Conservation (phyloP, 1,140 invertebrate genomes). For the Musca domestica region DNA sequence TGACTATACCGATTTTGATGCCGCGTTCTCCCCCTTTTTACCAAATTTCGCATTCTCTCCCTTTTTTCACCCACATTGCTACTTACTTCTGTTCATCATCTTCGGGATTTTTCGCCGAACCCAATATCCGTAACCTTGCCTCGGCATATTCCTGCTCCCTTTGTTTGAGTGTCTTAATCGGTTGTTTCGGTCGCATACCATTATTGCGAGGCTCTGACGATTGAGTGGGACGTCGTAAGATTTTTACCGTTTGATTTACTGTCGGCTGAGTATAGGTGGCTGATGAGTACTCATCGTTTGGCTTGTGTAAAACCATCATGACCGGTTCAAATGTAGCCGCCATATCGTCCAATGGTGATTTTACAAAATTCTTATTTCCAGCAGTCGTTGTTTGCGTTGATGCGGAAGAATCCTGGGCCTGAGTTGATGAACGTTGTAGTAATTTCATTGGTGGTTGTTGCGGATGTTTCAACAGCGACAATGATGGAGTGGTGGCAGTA, state of each 20-base stretch:
- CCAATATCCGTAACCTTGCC: slow-evolving; percentile 77
- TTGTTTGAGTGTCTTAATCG: slow-evolving; percentile 81
- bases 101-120: slow-evolving; percentile 74
- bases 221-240: slow-evolving; percentile 71
- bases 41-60: slow-evolving; percentile 55
- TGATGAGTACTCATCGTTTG: slow-evolving; percentile 57
- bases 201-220: slow-evolving; percentile 58
- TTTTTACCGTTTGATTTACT: slow-evolving; percentile 74
- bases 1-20: no score
- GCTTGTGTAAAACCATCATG: slow-evolving; percentile 48
- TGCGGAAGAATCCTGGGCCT: slow-evolving; percentile 55
- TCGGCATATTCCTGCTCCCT: slow-evolving; percentile 85
- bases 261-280: slow-evolving; percentile 57
- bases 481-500: neutral
- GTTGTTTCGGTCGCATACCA: slow-evolving; percentile 60
- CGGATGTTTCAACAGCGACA: slow-evolving; percentile 11
- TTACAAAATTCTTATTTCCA: slow-evolving; percentile 23
- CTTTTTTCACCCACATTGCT: no score
- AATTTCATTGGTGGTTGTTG: slow-evolving; percentile 52
- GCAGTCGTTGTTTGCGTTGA: slow-evolving; percentile 50
- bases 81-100: slow-evolving; percentile 57
- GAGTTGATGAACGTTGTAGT: slow-evolving; percentile 56
- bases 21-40: neutral
- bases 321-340: slow-evolving; percentile 34
- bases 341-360: slow-evolving; percentile 49